Conservation (phyloP, 2,113 vertebrate genomes). For the Pachyramphus minor region DNA sequence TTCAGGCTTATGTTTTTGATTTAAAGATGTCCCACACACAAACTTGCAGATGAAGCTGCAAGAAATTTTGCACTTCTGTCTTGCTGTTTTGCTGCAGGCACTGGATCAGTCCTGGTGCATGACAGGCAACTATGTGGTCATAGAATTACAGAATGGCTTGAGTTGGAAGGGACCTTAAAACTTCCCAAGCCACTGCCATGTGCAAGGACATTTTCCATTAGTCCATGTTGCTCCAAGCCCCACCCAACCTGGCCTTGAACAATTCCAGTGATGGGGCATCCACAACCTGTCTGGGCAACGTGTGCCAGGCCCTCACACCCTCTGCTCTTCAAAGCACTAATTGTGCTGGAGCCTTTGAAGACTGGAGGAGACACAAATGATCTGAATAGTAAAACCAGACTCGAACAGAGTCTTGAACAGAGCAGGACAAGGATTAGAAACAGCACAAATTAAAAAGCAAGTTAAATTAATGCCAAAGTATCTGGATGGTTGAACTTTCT, state of each 20-base stretch:
- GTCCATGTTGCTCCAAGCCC: neutral
- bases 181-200: neutral
- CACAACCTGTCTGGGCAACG: neutral
- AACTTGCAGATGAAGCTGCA: neutral
- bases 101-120: neutral
- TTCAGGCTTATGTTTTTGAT: neutral
- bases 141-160: neutral
- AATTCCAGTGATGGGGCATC: neutral
- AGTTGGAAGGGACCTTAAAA: neutral
- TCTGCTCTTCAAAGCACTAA: neutral
- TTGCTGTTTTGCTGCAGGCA: neutral
- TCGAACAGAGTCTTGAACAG: neutral
- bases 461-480: neutral
- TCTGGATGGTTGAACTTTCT: neutral
- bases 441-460: neutral
- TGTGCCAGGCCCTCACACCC: rapidly evolving
- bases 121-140: neutral
- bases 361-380: neutral
- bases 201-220: neutral
- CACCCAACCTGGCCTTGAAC: rapidly evolving
- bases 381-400: neutral
- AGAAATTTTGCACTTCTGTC: neutral
- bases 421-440: neutral
- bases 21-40: neutral
- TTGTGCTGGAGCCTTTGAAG: neutral